Conservation (phyloP, 2,888 invertebrate genomes). For the Cantharis rufa region DNA sequence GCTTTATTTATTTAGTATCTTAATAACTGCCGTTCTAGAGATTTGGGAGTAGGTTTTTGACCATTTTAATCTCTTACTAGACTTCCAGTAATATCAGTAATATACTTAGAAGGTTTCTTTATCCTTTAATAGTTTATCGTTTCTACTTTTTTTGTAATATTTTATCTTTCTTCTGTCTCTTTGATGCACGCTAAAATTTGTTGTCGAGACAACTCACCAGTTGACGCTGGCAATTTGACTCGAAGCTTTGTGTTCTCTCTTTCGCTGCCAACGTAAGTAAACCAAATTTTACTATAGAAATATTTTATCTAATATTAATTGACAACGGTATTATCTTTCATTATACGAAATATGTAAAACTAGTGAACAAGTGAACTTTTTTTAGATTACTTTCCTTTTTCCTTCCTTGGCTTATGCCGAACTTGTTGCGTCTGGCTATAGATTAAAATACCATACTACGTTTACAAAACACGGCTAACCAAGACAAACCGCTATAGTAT, state of each 20-base stretch:
- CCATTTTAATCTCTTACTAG: slow-evolving; percentile 34
- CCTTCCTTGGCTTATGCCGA: not conserved
- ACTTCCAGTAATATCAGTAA: slow-evolving; percentile 20
- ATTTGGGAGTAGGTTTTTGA: slow-evolving; percentile 30
- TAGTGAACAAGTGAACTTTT: not conserved
- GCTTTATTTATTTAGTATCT: slow-evolving; percentile 39
- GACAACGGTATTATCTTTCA: no score
- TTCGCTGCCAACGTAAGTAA: slow-evolving; percentile 26
- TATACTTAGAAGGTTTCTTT: slow-evolving; percentile 33
- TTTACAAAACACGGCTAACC: not conserved
- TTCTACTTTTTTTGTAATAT: slow-evolving; percentile 28
- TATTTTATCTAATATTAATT: not conserved
- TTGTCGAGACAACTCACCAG: slow-evolving; percentile 23
- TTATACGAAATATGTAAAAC: no score
- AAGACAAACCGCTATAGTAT: not conserved
- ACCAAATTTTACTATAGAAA: slow-evolving; percentile 9
- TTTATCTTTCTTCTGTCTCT: slow-evolving; percentile 29
- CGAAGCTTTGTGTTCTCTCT: slow-evolving; percentile 24
- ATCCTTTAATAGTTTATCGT: slow-evolving; percentile 34
- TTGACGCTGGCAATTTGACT: slow-evolving; percentile 31
- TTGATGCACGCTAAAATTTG: slow-evolving; percentile 21
- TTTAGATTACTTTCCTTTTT: no score
- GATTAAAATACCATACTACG: not conserved
- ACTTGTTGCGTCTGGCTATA: not conserved
- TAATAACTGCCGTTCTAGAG: slow-evolving; percentile 34